phyloP scores from a whole-genome alignment of 2,113 vertebrate genomes.

The Pyrgilauda ruficollis region DNA sequence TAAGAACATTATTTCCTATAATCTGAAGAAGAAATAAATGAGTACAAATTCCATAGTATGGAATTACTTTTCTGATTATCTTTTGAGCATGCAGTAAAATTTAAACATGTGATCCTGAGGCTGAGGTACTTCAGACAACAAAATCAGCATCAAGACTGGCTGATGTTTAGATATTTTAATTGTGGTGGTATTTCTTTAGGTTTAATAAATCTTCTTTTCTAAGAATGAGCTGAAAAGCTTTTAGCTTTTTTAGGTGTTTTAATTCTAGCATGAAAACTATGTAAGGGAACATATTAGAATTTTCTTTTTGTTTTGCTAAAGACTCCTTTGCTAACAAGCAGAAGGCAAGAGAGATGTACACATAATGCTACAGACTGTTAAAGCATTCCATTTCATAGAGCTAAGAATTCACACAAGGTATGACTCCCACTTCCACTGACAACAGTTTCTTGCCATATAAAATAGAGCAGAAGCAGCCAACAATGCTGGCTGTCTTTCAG shows the following conservation, averaged over 20 bases:
- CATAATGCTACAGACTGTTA: not conserved
- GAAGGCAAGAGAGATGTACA: not conserved
- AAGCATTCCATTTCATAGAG: not conserved
- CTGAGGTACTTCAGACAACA: not conserved
- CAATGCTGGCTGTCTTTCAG: not conserved
- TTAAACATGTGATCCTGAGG: not conserved
- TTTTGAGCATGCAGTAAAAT: not conserved
- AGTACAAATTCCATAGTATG: not conserved
- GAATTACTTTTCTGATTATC: not conserved
- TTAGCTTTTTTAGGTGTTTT: not conserved
- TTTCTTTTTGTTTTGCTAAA: not conserved
- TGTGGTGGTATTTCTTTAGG: not conserved
- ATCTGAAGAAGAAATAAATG: not conserved
- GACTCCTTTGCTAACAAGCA: not conserved
- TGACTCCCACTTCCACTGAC: not conserved
- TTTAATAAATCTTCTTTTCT: conserved; percentile 6
- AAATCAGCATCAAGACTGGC: not conserved
- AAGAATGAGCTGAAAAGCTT: conserved; percentile 8
- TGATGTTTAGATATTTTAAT: not conserved
- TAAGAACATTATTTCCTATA: not conserved
- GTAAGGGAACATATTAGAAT: not conserved
- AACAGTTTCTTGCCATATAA: not conserved
- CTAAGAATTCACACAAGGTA: not conserved
- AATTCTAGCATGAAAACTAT: not conserved
- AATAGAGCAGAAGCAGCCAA: not conserved